A percentile compares a stretch with the other conserved stretches of the same genome.
These are phyloP conservation scores for Salvelinus alpinus DNA, from an alignment of 2,113 vertebrate genomes.

Conservation along the genomic window DNA sequence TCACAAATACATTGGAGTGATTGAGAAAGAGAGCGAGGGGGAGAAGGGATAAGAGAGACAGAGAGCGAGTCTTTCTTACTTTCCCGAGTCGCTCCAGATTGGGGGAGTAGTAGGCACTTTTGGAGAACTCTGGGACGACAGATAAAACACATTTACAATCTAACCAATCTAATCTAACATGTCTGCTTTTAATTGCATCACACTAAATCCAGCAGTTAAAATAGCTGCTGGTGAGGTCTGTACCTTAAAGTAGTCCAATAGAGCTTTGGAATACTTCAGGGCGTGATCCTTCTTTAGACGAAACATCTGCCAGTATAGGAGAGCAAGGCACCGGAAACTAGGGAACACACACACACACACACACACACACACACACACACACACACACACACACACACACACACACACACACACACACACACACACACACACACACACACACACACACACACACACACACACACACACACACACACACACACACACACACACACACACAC, in stretches of 20 bases:
- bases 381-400: constrained; percentile 22
- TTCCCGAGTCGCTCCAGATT: constrained; percentile 82
- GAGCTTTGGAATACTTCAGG: constrained; percentile 94
- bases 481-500: too few relatives aligned
- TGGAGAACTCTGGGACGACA: constrained; percentile 81
- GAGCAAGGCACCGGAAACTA: constrained; percentile 94
- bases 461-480: too few relatives aligned
- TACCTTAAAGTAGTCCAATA: constrained; percentile 98
- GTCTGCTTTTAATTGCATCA: too few relatives aligned
- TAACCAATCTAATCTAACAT: too few relatives aligned
- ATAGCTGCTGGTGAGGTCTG: not conserved
- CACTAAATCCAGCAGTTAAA: too few relatives aligned
- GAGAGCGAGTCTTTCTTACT: constrained; percentile 75
- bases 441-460: too few relatives aligned
- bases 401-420: constrained; percentile 2
- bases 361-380: constrained; percentile 7
- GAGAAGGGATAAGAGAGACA: not conserved
- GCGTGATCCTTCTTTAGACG: constrained; percentile 95
- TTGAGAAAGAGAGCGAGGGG: too few relatives aligned
- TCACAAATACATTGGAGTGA: too few relatives aligned
- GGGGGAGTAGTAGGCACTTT: constrained; percentile 84
- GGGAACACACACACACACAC: constrained; percentile 17
- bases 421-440: too few relatives aligned
- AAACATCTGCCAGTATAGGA: constrained; percentile 99
- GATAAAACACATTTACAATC: constrained; percentile 3